Evolutionary conservation across 2,113 vertebrate species (phyloP), one percentile per base, ranked within the genome.

Genomic region (Syngnathus typhle): DNA sequence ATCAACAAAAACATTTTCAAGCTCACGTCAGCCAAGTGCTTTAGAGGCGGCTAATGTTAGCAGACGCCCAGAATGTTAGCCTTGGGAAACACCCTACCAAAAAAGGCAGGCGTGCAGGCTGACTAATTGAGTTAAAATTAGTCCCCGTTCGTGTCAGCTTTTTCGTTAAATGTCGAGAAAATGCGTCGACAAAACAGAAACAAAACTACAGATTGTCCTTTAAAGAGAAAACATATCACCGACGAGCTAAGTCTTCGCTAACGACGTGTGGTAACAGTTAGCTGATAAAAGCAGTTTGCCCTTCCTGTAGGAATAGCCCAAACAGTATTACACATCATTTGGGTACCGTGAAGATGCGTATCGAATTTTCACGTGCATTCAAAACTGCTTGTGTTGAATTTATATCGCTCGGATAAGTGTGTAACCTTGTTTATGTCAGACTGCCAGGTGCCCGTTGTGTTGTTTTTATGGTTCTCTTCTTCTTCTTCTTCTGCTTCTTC

Each of bases 341-440:
- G 36, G 19, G 37, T 61, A 73, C 13, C 43, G 21, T 27, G 36
- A 41, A 68, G 37, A 47, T 19, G 44, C 32, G 38, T 5, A 51
- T 71, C 18, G 49, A 70, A 52, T 10, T 6, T 44, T 7, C 43
- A 58, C 56, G 54, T 73, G 41, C 23, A 58, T 74, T 67, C n/a
- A 79, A 47, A 75, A 67, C 64, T 73, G 60, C 72, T 47, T 43
- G 44, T 18, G 70, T 70, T 64, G 41, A 47, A 68, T 56, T 70
- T 76, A 69, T 86, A 85, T 76, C 81, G 85, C 38, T 68, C 39
- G 36, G 64, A 67, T 72, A 70, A 71, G 10, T 75, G 73, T 81
- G 68, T 77, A 80, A 84, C 78, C 81, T 86, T 80, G 80, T 87
- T 84, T 85, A 69, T 81, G 60, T 78, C 78, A 80, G 75, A 78